phyloP scores from a whole-genome alignment of 2,113 vertebrate genomes.

The Oncorhynchus mykiss region DNA sequence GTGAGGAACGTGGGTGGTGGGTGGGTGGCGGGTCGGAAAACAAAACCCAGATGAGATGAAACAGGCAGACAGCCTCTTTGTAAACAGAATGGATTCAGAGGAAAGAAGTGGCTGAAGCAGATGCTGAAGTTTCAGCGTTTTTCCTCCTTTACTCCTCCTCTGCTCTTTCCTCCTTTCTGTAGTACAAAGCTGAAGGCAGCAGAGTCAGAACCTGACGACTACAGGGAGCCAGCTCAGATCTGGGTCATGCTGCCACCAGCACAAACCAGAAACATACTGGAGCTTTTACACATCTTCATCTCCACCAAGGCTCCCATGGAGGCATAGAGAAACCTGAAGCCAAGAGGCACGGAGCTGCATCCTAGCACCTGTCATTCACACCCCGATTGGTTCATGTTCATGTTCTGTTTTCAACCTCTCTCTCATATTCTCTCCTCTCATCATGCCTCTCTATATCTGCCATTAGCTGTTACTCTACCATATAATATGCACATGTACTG shows the following conservation, averaged over 20 bases:
- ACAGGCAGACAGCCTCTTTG: conserved; percentile 5
- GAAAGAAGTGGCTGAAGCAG: conserved; percentile 12
- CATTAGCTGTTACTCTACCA: not conserved
- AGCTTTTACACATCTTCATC: conserved; percentile 2
- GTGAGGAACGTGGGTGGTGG: conserved; percentile 6
- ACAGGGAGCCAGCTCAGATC: conserved; percentile 12
- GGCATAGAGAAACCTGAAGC: not conserved
- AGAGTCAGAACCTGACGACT: not conserved
- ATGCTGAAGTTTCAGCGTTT: conserved; percentile 19
- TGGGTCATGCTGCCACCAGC: conserved; percentile 21
- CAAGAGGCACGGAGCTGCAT: not conserved
- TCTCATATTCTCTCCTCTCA: not conserved
- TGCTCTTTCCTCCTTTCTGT: not conserved
- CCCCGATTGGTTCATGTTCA: not conserved
- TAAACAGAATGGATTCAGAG: conserved; percentile 20
- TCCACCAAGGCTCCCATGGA: not conserved
- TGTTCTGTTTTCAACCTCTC: not conserved
- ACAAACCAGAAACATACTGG: not conserved
- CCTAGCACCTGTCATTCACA: not conserved
- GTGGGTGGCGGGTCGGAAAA: conserved; percentile 6
- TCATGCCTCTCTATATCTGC: not conserved
- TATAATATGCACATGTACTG: not conserved
- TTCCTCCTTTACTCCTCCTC: not conserved
- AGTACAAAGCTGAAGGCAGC: conserved; percentile 10
- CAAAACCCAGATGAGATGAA: conserved; percentile 7